These are phyloP conservation scores for Orcinus orca DNA, from an alignment of 2,113 vertebrate species.

Conservation along the genomic window DNA sequence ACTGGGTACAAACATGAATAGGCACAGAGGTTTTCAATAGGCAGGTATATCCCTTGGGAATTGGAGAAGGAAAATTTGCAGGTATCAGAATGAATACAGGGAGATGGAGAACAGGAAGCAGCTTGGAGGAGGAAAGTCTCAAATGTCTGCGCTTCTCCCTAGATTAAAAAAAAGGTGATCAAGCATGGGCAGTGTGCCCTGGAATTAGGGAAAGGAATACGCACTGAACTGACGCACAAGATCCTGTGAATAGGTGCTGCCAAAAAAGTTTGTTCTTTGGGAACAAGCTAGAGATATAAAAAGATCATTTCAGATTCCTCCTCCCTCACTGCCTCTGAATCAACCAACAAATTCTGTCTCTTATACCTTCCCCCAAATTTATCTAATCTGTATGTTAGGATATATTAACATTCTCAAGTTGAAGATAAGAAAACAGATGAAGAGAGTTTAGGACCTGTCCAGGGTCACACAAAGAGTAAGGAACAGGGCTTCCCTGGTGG, in stretches of 20 bases:
- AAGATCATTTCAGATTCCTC: not conserved
- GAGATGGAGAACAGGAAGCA: not conserved
- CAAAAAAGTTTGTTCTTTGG: not conserved
- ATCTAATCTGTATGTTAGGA: not conserved
- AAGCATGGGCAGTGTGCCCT: not conserved
- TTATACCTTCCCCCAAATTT: not conserved
- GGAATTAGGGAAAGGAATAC: not conserved
- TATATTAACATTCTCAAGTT: not conserved
- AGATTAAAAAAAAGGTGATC: not conserved
- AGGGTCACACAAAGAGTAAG: not conserved
- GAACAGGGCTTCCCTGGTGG: not conserved
- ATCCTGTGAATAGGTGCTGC: not conserved
- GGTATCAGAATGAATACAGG: not conserved
- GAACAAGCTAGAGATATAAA: not conserved
- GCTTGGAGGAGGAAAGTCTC: not conserved
- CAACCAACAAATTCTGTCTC: not conserved
- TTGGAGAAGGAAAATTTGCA: not conserved
- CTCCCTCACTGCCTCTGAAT: not conserved
- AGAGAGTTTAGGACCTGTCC: not conserved
- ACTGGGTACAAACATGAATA: not conserved
- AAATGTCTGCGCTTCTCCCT: not conserved
- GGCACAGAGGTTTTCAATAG: not conserved
- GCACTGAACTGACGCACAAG: not conserved
- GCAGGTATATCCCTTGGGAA: not conserved
- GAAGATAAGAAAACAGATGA: constrained; percentile 14